These are phyloP conservation scores for Scarus forsteni DNA, from an alignment of 2,797 vertebrate species.

Conservation along the genomic window DNA sequence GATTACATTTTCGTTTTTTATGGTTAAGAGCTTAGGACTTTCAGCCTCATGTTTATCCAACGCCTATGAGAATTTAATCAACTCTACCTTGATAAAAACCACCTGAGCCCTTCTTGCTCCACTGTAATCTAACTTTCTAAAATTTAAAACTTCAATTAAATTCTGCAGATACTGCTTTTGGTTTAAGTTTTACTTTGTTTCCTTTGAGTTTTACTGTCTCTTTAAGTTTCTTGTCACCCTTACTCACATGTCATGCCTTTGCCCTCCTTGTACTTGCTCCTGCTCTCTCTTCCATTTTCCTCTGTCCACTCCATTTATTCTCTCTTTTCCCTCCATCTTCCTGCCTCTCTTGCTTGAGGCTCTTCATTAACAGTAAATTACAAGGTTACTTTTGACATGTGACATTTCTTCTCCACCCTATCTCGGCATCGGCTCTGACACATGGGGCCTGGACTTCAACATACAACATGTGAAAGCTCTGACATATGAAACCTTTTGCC, in stretches of 20 bases:
- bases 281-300: background rate
- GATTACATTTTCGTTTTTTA: too few relatives aligned
- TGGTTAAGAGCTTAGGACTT: too few relatives aligned
- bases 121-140: too few relatives aligned
- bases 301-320: background rate
- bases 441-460: conserved; percentile 21
- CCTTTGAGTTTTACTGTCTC: background rate
- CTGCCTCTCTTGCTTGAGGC: background rate
- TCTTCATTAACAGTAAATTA: conserved; percentile 48
- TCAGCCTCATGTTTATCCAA: too few relatives aligned
- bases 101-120: too few relatives aligned
- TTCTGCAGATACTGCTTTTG: too few relatives aligned
- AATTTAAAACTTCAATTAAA: too few relatives aligned
- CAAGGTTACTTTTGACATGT: conserved; percentile 42
- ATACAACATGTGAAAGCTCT: conserved; percentile 33
- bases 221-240: background rate
- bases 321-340: background rate
- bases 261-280: background rate
- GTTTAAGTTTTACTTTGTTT: too few relatives aligned
- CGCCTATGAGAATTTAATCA: too few relatives aligned
- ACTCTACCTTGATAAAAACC: too few relatives aligned
- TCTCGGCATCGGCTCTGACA: conserved; percentile 24
- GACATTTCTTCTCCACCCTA: conserved; percentile 50
- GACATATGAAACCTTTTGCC: conserved; percentile 28
- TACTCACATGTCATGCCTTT: background rate